Evolutionary conservation across 2,888 invertebrate species (phyloP).

Genomic region (Epirrita christyi): DNA sequence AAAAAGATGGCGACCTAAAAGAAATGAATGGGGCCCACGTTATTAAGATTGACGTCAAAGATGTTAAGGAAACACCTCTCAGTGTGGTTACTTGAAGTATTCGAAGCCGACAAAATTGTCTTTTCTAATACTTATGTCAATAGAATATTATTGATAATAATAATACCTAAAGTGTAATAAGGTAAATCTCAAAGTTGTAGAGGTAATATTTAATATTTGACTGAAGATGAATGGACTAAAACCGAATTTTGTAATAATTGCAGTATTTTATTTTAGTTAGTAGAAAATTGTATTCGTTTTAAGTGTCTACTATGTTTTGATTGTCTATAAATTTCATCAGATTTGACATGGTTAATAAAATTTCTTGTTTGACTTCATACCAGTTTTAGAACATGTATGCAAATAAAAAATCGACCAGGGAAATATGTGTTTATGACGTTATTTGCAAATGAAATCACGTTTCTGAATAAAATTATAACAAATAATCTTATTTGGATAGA

Average conservation of each 20-base stretch:
- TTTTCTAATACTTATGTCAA: constrained; percentile 2
- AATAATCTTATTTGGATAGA: neutral
- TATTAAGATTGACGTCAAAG: constrained; percentile 58
- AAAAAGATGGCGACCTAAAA: constrained; percentile 53
- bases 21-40: constrained; percentile 50
- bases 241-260: constrained; percentile 15
- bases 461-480: neutral
- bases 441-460: constrained; percentile 23
- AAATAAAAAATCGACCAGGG: constrained; percentile 24
- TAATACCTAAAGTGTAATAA: neutral
- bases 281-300: constrained; percentile 11
- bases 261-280: constrained; percentile 20
- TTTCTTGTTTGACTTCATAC: constrained; percentile 20
- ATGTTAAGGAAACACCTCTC: constrained; percentile 66
- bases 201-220: constrained; percentile 12
- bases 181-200: constrained; percentile 13
- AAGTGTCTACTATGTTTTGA: neutral
- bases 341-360: constrained; percentile 7
- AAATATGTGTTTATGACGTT: constrained; percentile 26
- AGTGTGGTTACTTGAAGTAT: constrained; percentile 52
- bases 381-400: constrained; percentile 26
- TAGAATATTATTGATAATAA: neutral
- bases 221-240: constrained; percentile 20
- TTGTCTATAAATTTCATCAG: neutral
- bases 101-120: constrained; percentile 1